These are phyloP conservation scores for Anguilla marmorata DNA, from an alignment of 2,797 vertebrate genomes.

Conservation along the genomic window DNA sequence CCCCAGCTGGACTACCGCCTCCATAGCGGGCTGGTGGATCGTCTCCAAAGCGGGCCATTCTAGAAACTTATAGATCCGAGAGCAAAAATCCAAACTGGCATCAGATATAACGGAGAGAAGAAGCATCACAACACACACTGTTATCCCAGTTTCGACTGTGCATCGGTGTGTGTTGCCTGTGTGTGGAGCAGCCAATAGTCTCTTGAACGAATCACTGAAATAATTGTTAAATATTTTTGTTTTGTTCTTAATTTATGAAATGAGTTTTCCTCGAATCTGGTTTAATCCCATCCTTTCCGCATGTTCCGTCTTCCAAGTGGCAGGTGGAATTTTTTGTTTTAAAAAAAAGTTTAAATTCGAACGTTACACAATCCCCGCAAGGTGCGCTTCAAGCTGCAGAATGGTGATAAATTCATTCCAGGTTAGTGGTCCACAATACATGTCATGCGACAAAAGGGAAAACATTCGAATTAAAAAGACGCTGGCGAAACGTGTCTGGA, in stretches of 20 bases:
- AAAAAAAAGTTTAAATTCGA: conserved; percentile 52
- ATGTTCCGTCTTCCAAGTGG: conserved; percentile 40
- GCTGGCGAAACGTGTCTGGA: background rate
- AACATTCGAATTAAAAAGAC: conserved; percentile 19
- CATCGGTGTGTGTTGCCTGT: conserved; percentile 45
- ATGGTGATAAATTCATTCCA: conserved; percentile 21
- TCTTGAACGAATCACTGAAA: conserved; percentile 11
- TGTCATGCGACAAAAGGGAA: background rate
- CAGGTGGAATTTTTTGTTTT: conserved; percentile 20
- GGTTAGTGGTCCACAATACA: background rate
- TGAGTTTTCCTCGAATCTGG: background rate
- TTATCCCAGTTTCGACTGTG: conserved; percentile 61
- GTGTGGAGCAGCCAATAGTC: conserved; percentile 3
- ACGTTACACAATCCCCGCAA: conserved; percentile 43
- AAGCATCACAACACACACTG: conserved; percentile 82
- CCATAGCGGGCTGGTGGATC: conserved; percentile 86
- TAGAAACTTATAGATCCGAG: conserved; percentile 68
- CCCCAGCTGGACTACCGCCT: conserved; percentile 76
- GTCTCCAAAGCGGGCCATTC: conserved; percentile 94
- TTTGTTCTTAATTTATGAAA: conserved; percentile 20
- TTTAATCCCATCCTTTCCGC: conserved; percentile 32
- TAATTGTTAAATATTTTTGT: background rate
- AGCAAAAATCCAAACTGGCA: conserved; percentile 73
- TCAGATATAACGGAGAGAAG: conserved; percentile 69
- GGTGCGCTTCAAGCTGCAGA: conserved; percentile 22